Evolutionary conservation across 1,140 invertebrate species (phyloP).

Genomic region (Phocides pigmalion): DNA sequence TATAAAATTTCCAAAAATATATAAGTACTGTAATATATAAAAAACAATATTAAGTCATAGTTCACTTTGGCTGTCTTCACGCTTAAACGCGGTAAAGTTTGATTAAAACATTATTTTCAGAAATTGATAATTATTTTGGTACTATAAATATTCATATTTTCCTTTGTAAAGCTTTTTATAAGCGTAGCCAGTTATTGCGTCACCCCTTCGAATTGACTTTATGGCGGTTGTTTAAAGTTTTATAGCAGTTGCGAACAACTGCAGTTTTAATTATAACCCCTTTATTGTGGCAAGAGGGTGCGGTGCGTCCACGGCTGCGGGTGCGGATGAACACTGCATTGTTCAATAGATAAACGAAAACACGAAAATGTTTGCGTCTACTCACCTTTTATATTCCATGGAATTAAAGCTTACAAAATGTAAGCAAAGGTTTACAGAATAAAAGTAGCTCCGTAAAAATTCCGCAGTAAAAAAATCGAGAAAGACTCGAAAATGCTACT

Average conservation of each 20-base stretch:
- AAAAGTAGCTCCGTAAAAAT: too few relatives aligned
- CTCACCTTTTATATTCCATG: too few relatives aligned
- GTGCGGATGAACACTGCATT: not conserved
- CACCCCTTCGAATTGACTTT: slow-evolving; percentile 27
- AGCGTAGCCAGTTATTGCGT: slow-evolving; percentile 4
- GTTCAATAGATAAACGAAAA: not conserved
- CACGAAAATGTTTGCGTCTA: not conserved
- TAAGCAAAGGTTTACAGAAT: too few relatives aligned
- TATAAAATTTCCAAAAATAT: too few relatives aligned
- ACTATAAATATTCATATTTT: slow-evolving; percentile 22
- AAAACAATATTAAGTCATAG: not conserved
- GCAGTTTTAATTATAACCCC: slow-evolving; percentile 27
- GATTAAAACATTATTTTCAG: not conserved
- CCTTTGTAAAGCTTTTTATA: slow-evolving; percentile 21
- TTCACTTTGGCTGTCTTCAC: too few relatives aligned
- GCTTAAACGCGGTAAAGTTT: not conserved
- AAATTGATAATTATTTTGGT: not conserved
- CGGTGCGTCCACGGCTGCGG: too few relatives aligned
- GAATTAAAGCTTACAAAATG: too few relatives aligned
- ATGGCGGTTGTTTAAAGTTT: slow-evolving; percentile 24
- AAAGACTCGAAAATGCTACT: too few relatives aligned
- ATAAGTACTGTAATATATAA: too few relatives aligned
- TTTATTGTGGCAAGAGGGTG: not conserved
- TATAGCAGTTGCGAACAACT: slow-evolving; percentile 25
- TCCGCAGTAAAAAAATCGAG: too few relatives aligned